Evolutionary conservation across 2,797 vertebrate species (phyloP), one percentile per base, ranked within the genome.

Genomic region (Salmo trutta): DNA sequence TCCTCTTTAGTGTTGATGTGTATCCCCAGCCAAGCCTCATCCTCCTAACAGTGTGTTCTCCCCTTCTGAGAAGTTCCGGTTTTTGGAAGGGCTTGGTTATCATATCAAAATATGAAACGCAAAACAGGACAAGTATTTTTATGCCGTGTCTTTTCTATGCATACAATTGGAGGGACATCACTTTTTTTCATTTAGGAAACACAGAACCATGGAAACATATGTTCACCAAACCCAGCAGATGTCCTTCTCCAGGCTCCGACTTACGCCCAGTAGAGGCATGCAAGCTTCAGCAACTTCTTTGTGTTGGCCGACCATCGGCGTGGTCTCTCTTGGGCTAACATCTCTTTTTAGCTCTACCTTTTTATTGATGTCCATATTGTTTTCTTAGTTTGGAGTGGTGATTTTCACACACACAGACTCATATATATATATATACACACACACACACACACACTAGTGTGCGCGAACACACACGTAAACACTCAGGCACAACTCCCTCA

Each of bases 141-240:
- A 72, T 62, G 76, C 33, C 80, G 67, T 81, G 79, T 84, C 75
- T 88, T 91, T 87, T 73, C 82, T 83, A 78, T 77, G 74, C 74
- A 76, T 87, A 82, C 80, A 80, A 86, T 87, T 90, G 85, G 80
- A 90, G 82, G 89, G 85, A 89, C 85, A 84, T 85, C 72, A 76
- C 76, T 78, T 85, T 84, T 84, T 33, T 79, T 82, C 80, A 77
- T 85, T 87, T 84, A 87, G 84, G 83, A 87, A 88, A 84, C 79
- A 83, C 77, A 78, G 81, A 56, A 64, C 79, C 52, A 82, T 86
- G 77, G 84, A 87, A 91, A 90, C 92, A 93, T 93, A 93, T 92
- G 91, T 88, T 88, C 89, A 80, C 82, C 85, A 85, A 88, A 79
- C 84, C 88, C 79, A 90, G 89, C 92, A 93, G 91, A 93, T 93